Evolutionary conservation across 2,888 invertebrate genomes (phyloP).

Genomic region (Dryocosmus kuriphilus): DNA sequence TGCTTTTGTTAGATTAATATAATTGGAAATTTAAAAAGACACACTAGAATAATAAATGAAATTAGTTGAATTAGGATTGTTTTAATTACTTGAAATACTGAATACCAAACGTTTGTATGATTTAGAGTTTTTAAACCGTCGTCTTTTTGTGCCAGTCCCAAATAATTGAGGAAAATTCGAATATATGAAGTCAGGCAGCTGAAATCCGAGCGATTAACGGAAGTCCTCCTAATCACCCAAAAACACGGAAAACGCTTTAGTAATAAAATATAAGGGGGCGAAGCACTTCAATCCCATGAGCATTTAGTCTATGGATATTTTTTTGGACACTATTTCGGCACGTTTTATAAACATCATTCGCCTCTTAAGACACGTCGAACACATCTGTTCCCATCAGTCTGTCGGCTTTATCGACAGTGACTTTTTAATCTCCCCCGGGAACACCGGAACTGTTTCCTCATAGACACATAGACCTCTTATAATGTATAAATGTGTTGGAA

Average conservation of each 20-base stretch:
- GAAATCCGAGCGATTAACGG: constrained; percentile 29
- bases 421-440: constrained; percentile 36
- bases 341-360: constrained; percentile 69
- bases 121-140: too few relatives aligned
- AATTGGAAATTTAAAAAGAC: too few relatives aligned
- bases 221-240: constrained; percentile 41
- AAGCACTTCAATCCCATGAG: constrained; percentile 30
- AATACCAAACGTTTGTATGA: too few relatives aligned
- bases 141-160: too few relatives aligned
- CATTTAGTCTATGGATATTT: constrained; percentile 12
- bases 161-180: constrained; percentile 4
- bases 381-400: constrained; percentile 66
- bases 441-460: not conserved
- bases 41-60: too few relatives aligned
- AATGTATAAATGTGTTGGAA: constrained; percentile 7
- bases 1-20: too few relatives aligned
- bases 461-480: constrained; percentile 9
- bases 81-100: too few relatives aligned
- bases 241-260: constrained; percentile 50
- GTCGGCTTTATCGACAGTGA: not conserved
- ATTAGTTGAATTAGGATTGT: too few relatives aligned
- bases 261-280: constrained; percentile 50
- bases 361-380: constrained; percentile 58
- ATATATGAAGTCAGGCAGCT: constrained; percentile 47
- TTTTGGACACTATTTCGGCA: constrained; percentile 65